Conservation (phyloP, 1,140 invertebrate genomes). For the Gonioctena quinquepunctata region DNA sequence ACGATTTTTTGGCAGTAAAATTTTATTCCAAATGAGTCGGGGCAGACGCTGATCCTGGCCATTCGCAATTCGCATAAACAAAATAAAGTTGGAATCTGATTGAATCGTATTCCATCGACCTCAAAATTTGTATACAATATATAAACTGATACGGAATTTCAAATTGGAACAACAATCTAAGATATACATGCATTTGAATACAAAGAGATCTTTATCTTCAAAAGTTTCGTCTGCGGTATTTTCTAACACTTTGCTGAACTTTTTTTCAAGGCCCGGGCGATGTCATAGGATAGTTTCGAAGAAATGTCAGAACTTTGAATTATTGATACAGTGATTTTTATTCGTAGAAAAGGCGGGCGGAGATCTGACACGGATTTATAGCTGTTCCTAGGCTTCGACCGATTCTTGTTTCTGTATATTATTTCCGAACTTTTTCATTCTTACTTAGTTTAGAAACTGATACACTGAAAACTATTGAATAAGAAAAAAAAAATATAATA, state of each 20-base stretch:
- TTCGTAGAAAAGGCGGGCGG: no score
- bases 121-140: constrained; percentile 8
- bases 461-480: no score
- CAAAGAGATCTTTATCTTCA: neutral
- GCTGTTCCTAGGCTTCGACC: no score
- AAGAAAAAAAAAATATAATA: no score
- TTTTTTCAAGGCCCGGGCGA: neutral
- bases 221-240: constrained; percentile 7
- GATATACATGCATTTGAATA: constrained; percentile 4
- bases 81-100: neutral
- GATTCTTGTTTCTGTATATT: no score
- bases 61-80: neutral
- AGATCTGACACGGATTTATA: no score
- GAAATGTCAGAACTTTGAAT: neutral
- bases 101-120: neutral
- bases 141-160: neutral
- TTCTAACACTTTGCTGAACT: constrained; percentile 7
- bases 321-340: no score
- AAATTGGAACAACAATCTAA: constrained; percentile 7
- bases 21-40: neutral
- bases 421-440: no score
- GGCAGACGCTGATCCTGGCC: neutral
- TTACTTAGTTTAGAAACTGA: no score
- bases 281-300: neutral
- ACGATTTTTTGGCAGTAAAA: neutral